Base-by-base conservation (phyloP, 2,113 vertebrate genomes). In the Danio rerio region DNA sequence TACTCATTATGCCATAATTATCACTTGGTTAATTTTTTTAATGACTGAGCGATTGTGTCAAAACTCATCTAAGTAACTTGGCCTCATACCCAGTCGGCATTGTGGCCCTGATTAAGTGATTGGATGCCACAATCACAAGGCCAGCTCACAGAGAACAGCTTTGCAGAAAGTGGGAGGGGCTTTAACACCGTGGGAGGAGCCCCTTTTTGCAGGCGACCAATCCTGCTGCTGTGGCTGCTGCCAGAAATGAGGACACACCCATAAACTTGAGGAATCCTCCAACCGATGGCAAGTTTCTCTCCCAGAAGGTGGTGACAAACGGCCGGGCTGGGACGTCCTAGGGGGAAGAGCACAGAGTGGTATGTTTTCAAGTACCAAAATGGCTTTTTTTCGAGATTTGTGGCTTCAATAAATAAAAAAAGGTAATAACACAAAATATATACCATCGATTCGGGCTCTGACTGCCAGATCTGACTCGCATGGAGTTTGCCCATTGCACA, bases 231-330 rank as follows among this genome's bases (percentile, higher is more conserved):
- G 94, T 86, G 62, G 91, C 87, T 20, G 90, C 91, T 0, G 94
- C 92, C 71, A 98, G 81, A 83, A 96, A 70, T 78, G 94, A 84
- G 61, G 96, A 95, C 85, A 95, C 85, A 50, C 96, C 95, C 82
- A 95, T 42, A 63, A 98, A 82, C 86, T 90, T 96, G 16, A 99
- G 80, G 83, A 98, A 88, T 31, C 96, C 96, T 0, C 94, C 92
- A 3, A 99, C 94, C 0, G 98, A 99, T 0, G 98, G 97, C 88
- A 96, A 72, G 76, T 98, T 94, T 86, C 96, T 95, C 91, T 99
- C 96, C 95, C 94, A 95, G 89, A 99, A 99, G 63, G 94, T 95
- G 55, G 92, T 94, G 74, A 89, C 90, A 77, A 98, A 96, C 4
- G 96, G 96, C 53, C 84, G 79, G 0, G 92, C 91, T 16, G 95